A percentile compares a stretch with the other conserved stretches of the same genome.
These are phyloP conservation scores for Chunga burmeisteri DNA, from an alignment of 2,113 vertebrate genomes.

Conservation along the genomic window DNA sequence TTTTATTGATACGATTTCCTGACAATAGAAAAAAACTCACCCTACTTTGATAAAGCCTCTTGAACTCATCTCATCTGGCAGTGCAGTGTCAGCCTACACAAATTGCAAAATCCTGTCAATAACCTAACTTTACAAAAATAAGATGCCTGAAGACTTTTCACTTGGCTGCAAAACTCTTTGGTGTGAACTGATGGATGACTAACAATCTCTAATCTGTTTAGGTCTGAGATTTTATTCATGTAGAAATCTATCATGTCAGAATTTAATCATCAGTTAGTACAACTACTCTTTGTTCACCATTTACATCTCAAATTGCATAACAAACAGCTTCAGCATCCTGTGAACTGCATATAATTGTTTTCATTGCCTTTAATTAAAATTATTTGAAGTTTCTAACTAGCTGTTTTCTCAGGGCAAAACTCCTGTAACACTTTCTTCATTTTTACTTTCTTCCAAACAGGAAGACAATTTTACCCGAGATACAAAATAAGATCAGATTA, in stretches of 20 bases:
- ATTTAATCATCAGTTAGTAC: not conserved
- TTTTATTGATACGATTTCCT: conserved; percentile 62
- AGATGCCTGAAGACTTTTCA: not conserved
- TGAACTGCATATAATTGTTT: not conserved
- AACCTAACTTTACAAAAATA: not conserved
- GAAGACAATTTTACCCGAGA: not conserved
- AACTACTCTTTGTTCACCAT: not conserved
- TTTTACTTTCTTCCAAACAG: not conserved
- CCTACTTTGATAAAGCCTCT: not conserved
- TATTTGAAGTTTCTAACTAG: not conserved
- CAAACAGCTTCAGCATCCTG: not conserved
- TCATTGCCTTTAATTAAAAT: not conserved
- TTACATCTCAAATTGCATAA: not conserved
- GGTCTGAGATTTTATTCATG: not conserved
- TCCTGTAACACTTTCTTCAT: not conserved
- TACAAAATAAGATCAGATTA: not conserved
- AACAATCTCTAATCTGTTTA: not conserved
- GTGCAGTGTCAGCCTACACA: not conserved
- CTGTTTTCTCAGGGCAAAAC: not conserved
- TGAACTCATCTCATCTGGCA: not conserved
- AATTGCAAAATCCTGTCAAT: not conserved
- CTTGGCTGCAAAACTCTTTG: not conserved
- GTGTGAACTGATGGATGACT: not conserved
- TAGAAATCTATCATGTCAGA: conserved; percentile 4
- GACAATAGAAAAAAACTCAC: not conserved